Evolutionary conservation across 2,888 invertebrate genomes (phyloP).

Genomic region (Chaetoderma sp.): DNA sequence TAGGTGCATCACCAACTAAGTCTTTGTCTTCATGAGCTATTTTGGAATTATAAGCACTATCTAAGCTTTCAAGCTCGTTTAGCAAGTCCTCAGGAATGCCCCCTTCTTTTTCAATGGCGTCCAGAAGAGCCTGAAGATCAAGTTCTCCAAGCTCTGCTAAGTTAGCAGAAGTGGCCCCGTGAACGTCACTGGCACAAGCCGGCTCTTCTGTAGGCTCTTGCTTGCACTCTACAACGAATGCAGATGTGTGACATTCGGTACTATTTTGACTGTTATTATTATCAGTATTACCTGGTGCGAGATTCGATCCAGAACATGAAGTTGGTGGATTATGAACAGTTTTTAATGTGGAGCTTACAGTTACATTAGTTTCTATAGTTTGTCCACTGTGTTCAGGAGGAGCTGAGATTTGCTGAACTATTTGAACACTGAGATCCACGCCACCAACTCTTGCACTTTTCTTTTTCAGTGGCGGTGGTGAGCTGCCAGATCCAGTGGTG

Average conservation of each 20-base stretch:
- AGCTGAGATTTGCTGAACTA: constrained; percentile 86
- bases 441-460: constrained; percentile 9
- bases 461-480: constrained; percentile 25
- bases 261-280: not conserved
- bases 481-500: constrained; percentile 29
- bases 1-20: constrained; percentile 29
- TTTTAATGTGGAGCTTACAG: constrained; percentile 83
- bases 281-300: too few relatives aligned
- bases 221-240: constrained; percentile 64
- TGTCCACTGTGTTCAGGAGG: constrained; percentile 90
- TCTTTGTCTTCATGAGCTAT: constrained; percentile 46
- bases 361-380: constrained; percentile 90
- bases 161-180: constrained; percentile 22
- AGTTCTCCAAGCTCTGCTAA: constrained; percentile 47
- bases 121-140: constrained; percentile 71
- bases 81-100: constrained; percentile 44
- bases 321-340: constrained; percentile 70
- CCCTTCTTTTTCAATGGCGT: constrained; percentile 84
- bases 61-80: constrained; percentile 55
- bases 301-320: not conserved
- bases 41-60: constrained; percentile 45
- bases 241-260: constrained; percentile 42
- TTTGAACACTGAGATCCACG: constrained; percentile 83
- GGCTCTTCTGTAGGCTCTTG: constrained; percentile 76
- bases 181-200: constrained; percentile 24